Conservation (phyloP, 1,140 invertebrate species). For the Octopus bimaculoides region DNA sequence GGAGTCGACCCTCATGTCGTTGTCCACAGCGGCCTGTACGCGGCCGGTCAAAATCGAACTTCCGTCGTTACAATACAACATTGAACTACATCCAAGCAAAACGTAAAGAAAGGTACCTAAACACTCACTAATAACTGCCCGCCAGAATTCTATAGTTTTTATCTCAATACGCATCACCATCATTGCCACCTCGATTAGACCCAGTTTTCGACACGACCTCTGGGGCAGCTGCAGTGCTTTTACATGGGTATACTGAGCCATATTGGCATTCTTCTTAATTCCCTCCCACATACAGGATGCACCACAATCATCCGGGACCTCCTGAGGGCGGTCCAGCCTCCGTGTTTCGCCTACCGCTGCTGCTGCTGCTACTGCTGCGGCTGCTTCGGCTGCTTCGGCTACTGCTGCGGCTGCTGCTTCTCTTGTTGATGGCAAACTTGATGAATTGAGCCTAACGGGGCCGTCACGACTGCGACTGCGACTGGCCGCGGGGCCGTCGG, state of each 20-base stretch:
- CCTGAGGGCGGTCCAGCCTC: slow-evolving; percentile 1
- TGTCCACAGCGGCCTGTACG: not conserved
- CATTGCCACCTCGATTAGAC: slow-evolving; percentile 17
- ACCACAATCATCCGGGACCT: slow-evolving; percentile 7
- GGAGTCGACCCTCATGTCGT: too few relatives aligned
- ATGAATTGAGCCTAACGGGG: not conserved
- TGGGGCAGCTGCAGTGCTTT: slow-evolving; percentile 2
- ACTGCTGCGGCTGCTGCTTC: too few relatives aligned
- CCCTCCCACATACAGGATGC: slow-evolving; percentile 10
- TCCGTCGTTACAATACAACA: slow-evolving; percentile 15
- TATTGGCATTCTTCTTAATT: not conserved
- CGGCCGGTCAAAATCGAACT: not conserved
- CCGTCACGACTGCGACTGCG: not conserved
- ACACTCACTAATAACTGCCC: slow-evolving; percentile 24
- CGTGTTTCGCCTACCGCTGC: not conserved
- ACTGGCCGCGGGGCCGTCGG: not conserved
- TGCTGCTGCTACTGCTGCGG: not conserved
- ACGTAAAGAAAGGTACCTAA: slow-evolving; percentile 22
- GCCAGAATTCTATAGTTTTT: slow-evolving; percentile 22
- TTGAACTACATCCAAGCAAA: slow-evolving; percentile 22
- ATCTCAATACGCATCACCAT: slow-evolving; percentile 22
- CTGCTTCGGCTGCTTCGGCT: too few relatives aligned
- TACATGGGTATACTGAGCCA: slow-evolving; percentile 20
- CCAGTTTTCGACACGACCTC: slow-evolving; percentile 17
- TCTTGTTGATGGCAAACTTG: too few relatives aligned